These are phyloP conservation scores for Pavo muticus DNA, from an alignment of 2,113 vertebrate species.

Conservation along the genomic window DNA sequence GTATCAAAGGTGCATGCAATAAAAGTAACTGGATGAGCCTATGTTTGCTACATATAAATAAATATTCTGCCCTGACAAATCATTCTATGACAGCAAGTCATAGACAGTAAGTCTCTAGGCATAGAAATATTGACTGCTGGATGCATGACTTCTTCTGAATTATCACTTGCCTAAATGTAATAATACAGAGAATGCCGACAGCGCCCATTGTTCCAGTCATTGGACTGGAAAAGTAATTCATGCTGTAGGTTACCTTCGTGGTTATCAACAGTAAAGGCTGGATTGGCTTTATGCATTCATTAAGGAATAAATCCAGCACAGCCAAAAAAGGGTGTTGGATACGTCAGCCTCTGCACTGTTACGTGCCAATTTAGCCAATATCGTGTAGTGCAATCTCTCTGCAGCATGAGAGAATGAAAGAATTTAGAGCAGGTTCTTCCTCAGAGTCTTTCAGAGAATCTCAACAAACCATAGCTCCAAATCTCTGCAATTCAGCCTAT, in stretches of 20 bases:
- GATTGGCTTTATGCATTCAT: not conserved
- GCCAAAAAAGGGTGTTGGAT: not conserved
- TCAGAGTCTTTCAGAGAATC: not conserved
- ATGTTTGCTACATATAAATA: not conserved
- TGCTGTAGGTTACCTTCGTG: not conserved
- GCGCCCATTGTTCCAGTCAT: not conserved
- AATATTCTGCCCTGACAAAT: not conserved
- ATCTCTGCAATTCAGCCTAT: not conserved
- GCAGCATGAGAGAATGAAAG: not conserved
- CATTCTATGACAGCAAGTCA: not conserved
- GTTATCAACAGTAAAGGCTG: conserved; percentile 5
- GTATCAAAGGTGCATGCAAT: not conserved
- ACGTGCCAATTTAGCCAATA: conserved; percentile 25
- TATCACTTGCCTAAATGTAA: not conserved
- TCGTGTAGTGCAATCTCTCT: not conserved
- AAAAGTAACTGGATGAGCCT: not conserved
- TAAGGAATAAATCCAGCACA: conserved; percentile 11
- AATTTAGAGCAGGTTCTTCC: conserved; percentile 1
- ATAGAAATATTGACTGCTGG: conserved; percentile 34
- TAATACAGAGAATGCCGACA: not conserved
- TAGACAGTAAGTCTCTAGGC: conserved; percentile 11
- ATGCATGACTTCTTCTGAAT: conserved; percentile 7
- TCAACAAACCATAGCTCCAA: not conserved
- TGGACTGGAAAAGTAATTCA: conserved; percentile 20
- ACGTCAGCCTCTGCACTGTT: not conserved